Evolutionary conservation across 53 echinoderm and acorn worm genomes (phyloP), one percentile per base, ranked within the genome.

Genomic region (Antedon mediterranea): DNA sequence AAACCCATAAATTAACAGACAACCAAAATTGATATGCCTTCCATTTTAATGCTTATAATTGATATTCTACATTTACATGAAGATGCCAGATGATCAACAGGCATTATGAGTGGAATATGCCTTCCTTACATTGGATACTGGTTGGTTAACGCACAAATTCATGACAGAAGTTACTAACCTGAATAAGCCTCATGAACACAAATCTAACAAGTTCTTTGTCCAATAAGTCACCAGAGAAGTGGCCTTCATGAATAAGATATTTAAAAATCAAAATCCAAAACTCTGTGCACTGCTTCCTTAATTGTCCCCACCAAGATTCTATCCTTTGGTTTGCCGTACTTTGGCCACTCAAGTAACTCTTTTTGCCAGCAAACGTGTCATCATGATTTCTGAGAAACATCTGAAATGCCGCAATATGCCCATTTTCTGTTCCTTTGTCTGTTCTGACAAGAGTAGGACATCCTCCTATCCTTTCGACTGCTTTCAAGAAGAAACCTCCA

Each of bases 221-320:
- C 31, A 31, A 30, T 5, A 74, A 74, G 74, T 32, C 31, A 29
- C 74, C 74, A 74, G 30, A 30, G 15, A 74, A 75, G 78, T 44
- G 78, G 23, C 84, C 84, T 43, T 84, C 79, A 28, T 84, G 84
- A 43, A 4, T 74, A 34, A 84, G 43, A 31, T 26, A 78, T 31
- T 84, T 26, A 28, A 84, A 79, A 31, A 84, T 74, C 73, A 78
- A 78, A 30, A 74, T 84, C 84, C 84, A 84, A 73, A 84, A 84
- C 74, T 84, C 78, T 34, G 78, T 78, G 77, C 78, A 78, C 42
- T 84, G 43, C 42, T 79, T 84, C 29, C 74, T 84, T 0, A 84
- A 42, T 43, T 78, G 78, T 27, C 78, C 72, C 84, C 84, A 84
- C 70, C 74, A 84, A 31, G 71, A 34, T 72, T 84, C 84, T 37